phyloP scores from a whole-genome alignment of 2,113 vertebrate genomes.

The Macquaria ambigua region DNA sequence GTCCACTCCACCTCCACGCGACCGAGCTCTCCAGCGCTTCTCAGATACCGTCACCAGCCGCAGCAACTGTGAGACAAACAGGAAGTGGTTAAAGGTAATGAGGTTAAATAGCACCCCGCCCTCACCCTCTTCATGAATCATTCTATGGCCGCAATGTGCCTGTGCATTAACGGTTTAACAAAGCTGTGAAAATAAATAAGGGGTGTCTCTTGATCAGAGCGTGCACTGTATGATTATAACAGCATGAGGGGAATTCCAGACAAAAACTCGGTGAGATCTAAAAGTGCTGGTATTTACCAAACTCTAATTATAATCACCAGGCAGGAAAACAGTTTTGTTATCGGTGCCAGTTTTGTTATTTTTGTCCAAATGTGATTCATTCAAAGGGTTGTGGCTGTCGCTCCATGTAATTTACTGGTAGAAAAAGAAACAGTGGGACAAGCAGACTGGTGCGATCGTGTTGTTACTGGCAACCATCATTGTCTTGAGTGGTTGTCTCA shows the following conservation, averaged over 20 bases:
- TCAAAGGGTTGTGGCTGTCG: constrained; percentile 64
- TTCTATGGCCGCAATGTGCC: constrained; percentile 41
- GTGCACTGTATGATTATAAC: constrained; percentile 55
- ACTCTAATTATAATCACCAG: constrained; percentile 60
- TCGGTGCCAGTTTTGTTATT: constrained; percentile 72
- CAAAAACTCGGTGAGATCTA: constrained; percentile 32
- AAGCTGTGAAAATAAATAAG: constrained; percentile 65
- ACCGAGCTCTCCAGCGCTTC: constrained; percentile 81
- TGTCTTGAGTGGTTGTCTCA: constrained; percentile 61
- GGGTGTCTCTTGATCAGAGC: constrained; percentile 39
- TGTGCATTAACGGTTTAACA: constrained; percentile 54
- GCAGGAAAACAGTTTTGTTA: constrained; percentile 60
- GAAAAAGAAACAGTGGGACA: constrained; percentile 58
- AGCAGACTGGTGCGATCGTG: constrained; percentile 59
- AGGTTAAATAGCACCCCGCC: constrained; percentile 15
- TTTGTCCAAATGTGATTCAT: constrained; percentile 70
- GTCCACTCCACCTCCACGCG: constrained; percentile 56
- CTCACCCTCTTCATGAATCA: constrained; percentile 17
- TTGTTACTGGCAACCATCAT: constrained; percentile 72
- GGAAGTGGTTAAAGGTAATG: constrained; percentile 49
- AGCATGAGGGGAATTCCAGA: constrained; percentile 59
- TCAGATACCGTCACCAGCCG: constrained; percentile 80
- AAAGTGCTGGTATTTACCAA: constrained; percentile 53
- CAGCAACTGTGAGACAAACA: constrained; percentile 78
- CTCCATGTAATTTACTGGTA: constrained; percentile 74